These are phyloP conservation scores for Egretta garzetta DNA, from an alignment of 2,113 vertebrate genomes.

Conservation along the genomic window DNA sequence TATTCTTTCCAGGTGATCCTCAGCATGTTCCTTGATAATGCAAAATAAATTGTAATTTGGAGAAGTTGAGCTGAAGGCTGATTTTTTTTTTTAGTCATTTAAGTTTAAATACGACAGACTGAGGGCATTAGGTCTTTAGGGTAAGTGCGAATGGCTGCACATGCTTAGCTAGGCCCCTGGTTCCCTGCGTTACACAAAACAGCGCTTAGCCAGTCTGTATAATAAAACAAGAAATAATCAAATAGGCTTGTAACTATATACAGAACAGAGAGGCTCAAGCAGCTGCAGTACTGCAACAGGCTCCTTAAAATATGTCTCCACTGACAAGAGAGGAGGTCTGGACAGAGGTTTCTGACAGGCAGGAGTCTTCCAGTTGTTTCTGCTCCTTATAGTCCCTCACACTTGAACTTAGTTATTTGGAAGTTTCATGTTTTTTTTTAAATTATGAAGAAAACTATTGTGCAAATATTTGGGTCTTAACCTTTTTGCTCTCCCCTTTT, in stretches of 20 bases:
- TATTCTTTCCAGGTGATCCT: neutral
- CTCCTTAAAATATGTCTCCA: neutral
- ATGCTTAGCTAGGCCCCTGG: neutral
- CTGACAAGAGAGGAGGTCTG: neutral
- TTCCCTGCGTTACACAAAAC: neutral
- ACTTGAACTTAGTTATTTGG: neutral
- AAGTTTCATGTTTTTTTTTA: neutral
- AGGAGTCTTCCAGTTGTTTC: neutral
- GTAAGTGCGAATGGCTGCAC: neutral
- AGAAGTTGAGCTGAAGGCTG: neutral
- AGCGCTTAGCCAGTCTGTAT: neutral
- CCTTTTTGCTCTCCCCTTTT: neutral
- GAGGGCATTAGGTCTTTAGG: neutral
- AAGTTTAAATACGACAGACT: neutral
- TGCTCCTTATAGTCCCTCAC: neutral
- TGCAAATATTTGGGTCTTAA: neutral
- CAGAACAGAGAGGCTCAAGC: neutral
- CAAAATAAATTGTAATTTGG: constrained; percentile 2
- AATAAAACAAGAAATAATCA: neutral
- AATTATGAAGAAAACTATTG: neutral
- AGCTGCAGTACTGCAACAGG: neutral
- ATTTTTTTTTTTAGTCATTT: neutral
- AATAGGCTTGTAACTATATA: neutral
- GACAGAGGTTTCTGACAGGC: accelerated
- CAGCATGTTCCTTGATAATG: neutral